A percentile compares a stretch with the other conserved stretches of the same genome.
Conservation (phyloP, 1,140 invertebrate genomes). For the Diabrotica virgifera region DNA sequence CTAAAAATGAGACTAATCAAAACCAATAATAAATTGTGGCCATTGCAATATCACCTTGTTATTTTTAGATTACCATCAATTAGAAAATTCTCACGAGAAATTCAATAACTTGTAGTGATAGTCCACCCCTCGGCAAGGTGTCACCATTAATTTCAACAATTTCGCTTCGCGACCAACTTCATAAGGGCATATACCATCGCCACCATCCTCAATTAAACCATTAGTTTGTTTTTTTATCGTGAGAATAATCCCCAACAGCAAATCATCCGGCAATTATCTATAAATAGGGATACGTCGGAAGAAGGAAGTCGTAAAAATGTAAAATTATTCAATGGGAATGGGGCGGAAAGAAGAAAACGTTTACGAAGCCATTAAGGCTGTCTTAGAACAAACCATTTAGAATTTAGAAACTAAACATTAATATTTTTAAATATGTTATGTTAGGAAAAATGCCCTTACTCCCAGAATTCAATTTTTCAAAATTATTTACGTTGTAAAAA, state of each 20-base stretch:
- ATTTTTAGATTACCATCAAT: too few species aligned
- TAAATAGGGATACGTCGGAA: not conserved
- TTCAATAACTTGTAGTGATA: not conserved
- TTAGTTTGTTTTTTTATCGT: not conserved
- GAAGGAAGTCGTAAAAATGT: not conserved
- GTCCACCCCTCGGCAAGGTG: not conserved
- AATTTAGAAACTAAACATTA: too few species aligned
- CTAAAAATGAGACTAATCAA: too few species aligned
- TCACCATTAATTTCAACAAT: not conserved
- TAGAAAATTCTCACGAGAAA: constrained; percentile 1
- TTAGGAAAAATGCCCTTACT: too few species aligned
- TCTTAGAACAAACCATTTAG: too few species aligned
- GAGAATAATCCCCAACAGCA: not conserved
- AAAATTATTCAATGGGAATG: not conserved
- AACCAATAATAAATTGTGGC: too few species aligned
- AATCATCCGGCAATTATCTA: not conserved
- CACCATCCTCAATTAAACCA: not conserved
- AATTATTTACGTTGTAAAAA: too few species aligned
- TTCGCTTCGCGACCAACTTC: not conserved
- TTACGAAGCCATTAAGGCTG: too few species aligned
- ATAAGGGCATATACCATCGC: not conserved
- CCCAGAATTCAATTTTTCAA: too few species aligned
- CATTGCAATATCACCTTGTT: too few species aligned
- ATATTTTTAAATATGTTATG: too few species aligned
- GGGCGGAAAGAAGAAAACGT: too few species aligned